Evolutionary conservation across 2,888 invertebrate species (phyloP).

Genomic region (Malthinus seriepunctatus): DNA sequence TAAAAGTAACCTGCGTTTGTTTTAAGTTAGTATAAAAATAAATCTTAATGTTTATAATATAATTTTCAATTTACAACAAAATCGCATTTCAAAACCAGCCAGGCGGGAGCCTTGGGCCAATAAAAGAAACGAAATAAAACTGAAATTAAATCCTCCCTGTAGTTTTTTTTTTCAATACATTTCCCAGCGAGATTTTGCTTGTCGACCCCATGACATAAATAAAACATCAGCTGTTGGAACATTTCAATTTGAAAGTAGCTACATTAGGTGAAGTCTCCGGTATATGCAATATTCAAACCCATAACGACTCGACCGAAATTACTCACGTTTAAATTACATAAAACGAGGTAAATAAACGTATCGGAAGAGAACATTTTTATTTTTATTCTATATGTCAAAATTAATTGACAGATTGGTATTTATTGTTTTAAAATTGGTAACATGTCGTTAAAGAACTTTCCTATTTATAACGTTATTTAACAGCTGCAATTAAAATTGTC

Average conservation of each 20-base stretch:
- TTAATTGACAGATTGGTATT: too few relatives aligned
- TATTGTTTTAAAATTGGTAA: too few relatives aligned
- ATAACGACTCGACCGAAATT: conserved; percentile 24
- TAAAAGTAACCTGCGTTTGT: neutral
- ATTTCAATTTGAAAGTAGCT: conserved; percentile 32
- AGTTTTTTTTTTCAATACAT: conserved; percentile 29
- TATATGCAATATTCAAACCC: conserved; percentile 23
- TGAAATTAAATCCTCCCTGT: conserved; percentile 30
- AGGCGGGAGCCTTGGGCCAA: conserved; percentile 14
- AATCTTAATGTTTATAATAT: neutral
- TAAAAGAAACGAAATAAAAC: conserved; percentile 28
- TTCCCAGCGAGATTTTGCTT: conserved; percentile 28
- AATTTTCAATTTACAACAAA: conserved; percentile 21
- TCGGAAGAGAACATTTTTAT: too few relatives aligned
- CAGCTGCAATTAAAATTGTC: too few relatives aligned
- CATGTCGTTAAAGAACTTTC: too few relatives aligned
- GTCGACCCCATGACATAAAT: conserved; percentile 26
- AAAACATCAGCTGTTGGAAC: conserved; percentile 30
- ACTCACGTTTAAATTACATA: conserved; percentile 25
- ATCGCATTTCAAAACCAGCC: conserved; percentile 15
- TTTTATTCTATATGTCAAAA: too few relatives aligned
- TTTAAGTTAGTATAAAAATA: neutral
- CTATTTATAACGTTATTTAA: too few relatives aligned
- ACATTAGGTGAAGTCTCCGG: conserved; percentile 17
- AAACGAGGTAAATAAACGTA: conserved; percentile 24